Evolutionary conservation across 2,888 invertebrate genomes (phyloP).

Genomic region (Apodemia hepburni): DNA sequence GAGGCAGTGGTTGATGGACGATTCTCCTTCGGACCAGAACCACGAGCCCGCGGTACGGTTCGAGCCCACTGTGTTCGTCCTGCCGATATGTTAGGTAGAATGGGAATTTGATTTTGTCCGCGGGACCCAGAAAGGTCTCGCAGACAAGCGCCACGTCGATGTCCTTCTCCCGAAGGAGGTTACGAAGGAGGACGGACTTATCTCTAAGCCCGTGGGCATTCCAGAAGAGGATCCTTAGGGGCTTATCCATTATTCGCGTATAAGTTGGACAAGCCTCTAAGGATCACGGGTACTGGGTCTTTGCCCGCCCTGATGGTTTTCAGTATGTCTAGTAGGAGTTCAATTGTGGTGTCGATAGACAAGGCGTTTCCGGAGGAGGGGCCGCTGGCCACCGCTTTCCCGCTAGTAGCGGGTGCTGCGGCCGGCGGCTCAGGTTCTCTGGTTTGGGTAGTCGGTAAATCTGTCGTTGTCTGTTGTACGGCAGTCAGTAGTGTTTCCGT

Average conservation of each 20-base stretch:
- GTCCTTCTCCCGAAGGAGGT: background rate
- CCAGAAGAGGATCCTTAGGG: background rate
- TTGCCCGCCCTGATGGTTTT: background rate
- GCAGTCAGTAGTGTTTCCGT: background rate
- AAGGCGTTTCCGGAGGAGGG: background rate
- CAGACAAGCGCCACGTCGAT: background rate
- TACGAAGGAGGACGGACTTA: background rate
- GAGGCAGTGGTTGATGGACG: background rate
- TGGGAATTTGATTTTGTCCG: background rate
- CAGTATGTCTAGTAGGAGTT: background rate
- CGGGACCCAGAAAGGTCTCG: background rate
- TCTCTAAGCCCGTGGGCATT: background rate
- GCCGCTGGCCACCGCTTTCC: background rate
- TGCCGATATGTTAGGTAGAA: background rate
- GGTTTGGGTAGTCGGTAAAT: accelerated
- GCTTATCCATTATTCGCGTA: background rate
- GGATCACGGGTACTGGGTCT: background rate
- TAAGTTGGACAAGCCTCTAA: background rate
- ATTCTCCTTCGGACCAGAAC: background rate
- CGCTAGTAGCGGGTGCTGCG: background rate
- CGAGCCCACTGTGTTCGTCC: background rate
- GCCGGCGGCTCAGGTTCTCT: background rate
- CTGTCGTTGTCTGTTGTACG: too few species aligned
- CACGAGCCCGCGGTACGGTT: background rate
- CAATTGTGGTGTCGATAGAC: background rate